These are phyloP conservation scores for Hydroisotoma schaefferi DNA, from an alignment of 2,888 invertebrate genomes.

Conservation along the genomic window DNA sequence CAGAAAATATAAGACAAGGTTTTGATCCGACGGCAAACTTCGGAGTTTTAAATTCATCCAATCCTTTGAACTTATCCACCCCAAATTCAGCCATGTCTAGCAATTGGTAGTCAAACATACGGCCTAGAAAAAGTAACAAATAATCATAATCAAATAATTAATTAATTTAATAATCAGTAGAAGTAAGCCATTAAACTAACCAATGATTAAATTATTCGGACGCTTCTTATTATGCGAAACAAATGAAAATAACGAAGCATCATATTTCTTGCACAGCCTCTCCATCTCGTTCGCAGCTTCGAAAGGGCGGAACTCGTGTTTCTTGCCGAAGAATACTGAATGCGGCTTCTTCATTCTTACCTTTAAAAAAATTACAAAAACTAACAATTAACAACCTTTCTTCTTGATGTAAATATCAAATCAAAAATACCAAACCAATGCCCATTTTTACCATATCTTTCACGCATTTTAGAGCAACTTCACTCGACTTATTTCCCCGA, in stretches of 20 bases:
- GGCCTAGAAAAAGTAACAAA: slow-evolving; percentile 53
- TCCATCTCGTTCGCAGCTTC: slow-evolving; percentile 83
- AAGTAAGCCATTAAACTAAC: slow-evolving; percentile 52
- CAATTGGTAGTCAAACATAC: slow-evolving; percentile 83
- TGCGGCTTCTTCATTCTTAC: slow-evolving; percentile 82
- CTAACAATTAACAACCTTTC: neutral
- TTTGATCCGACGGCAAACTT: slow-evolving; percentile 79
- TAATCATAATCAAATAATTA: slow-evolving; percentile 1
- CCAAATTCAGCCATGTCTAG: slow-evolving; percentile 96
- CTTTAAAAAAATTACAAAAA: slow-evolving; percentile 50
- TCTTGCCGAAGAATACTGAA: slow-evolving; percentile 68
- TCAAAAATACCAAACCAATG: slow-evolving; percentile 4
- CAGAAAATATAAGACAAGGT: slow-evolving; percentile 87
- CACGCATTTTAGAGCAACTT: slow-evolving; percentile 65
- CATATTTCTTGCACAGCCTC: slow-evolving; percentile 68
- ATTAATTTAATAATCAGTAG: neutral
- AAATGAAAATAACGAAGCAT: slow-evolving; percentile 84
- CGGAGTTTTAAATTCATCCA: slow-evolving; percentile 73
- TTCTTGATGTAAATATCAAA: neutral
- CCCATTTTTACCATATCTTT: slow-evolving; percentile 68
- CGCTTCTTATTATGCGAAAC: slow-evolving; percentile 92
- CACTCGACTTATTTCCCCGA: slow-evolving; percentile 76
- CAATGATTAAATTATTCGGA: slow-evolving; percentile 85
- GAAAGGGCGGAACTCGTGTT: slow-evolving; percentile 88
- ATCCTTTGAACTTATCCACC: slow-evolving; percentile 73